phyloP scores from a whole-genome alignment of 2,113 vertebrate genomes.

The Sporophila hypoxantha region DNA sequence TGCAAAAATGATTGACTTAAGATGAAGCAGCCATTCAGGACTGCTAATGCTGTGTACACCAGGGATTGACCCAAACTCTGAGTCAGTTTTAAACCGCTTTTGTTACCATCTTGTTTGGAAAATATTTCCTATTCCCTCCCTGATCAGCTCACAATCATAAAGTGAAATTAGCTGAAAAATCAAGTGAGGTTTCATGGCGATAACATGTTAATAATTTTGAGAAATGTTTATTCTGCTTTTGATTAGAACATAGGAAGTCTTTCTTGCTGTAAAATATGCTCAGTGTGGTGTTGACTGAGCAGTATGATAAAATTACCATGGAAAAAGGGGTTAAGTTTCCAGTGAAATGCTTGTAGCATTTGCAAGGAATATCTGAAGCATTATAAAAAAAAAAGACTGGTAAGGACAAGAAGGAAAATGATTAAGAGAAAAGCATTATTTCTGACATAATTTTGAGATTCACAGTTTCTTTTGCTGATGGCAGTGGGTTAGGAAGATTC shows the following conservation, averaged over 20 bases:
- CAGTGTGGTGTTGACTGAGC: not conserved
- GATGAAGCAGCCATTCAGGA: not conserved
- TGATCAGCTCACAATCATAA: not conserved
- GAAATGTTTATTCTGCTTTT: not conserved
- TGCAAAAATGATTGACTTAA: not conserved
- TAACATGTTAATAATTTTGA: not conserved
- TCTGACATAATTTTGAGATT: not conserved
- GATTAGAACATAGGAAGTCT: not conserved
- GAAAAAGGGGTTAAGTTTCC: not conserved
- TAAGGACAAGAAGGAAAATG: not conserved
- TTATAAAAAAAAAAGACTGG: not conserved
- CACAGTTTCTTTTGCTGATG: not conserved
- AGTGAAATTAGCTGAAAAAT: not conserved
- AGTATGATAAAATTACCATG: not conserved
- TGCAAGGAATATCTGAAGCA: not conserved
- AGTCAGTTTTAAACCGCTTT: not conserved
- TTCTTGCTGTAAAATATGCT: not conserved
- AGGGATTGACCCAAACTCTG: not conserved
- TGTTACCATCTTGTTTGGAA: not conserved
- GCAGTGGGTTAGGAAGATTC: not conserved
- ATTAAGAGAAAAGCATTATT: not conserved
- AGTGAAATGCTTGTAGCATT: not conserved
- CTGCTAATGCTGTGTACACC: accelerated
- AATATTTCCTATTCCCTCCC: not conserved
- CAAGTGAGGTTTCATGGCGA: not conserved